Base-by-base conservation (phyloP, 2,888 invertebrate species). In the Diaphora mendica region DNA sequence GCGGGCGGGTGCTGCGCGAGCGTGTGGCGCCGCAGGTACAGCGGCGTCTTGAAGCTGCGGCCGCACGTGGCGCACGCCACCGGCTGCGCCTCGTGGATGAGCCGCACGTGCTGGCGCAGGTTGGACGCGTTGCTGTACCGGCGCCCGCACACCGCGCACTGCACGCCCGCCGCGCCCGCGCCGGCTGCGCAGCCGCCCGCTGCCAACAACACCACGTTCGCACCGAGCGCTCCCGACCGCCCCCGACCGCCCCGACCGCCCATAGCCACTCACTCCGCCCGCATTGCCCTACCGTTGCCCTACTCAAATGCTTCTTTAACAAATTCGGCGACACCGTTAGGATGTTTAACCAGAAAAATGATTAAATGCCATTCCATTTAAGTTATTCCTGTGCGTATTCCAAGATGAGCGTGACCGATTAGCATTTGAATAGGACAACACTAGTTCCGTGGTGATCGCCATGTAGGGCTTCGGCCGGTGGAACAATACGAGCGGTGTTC, bases 21-120 rank as follows among this genome's bases (percentile, higher is more conserved):
- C 92, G 97, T 97, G 96, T 97, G 97, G 90, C 97, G 97, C 91
- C 97, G 97, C 91, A 97, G 96, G 94, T 97, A 97, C 91, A 97
- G 97, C 93, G 97, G 97, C 87, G 97, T 97, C 96, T 97, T 97
- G 96, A 97, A 97, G 92, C 96, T 96, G 93, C 97, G 97, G 84
- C 97, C 97, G 95, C 97, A 97, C 79, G 97, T 96, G 89, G 96
- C 96, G 95, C 97, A 97, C 89, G 96, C 96, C 84, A 96, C 97
- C 95, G 97, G 97, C 91, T 96, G 96, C 87, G 97, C 97, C 92
- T 97, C 96, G 95, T 97, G 97, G 91, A 97, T 97, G 88, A 97
- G 97, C 87, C 97, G 97, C 92, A 97, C 97, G 95, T 97, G 97
- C 94, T 97, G 97, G 88, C 97, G 96, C 90, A 97, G 96, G 96